Base-by-base conservation (phyloP, 2,888 invertebrate genomes). In the Neoitamus cyanurus region DNA sequence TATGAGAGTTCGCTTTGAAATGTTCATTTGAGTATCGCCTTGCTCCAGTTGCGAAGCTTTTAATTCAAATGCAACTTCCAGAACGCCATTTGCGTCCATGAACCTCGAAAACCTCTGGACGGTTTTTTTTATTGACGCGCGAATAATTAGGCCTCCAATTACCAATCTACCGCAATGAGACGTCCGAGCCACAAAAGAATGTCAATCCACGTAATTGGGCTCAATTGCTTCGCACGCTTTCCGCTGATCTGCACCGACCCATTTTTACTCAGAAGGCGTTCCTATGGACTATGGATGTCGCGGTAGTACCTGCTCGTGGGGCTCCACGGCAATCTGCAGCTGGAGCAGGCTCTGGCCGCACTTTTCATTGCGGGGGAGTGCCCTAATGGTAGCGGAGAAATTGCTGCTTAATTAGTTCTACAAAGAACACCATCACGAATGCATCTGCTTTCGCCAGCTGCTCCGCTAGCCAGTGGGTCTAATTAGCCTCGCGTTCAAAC, bases 141-240 rank as follows among this genome's bases (percentile, higher is more conserved):
- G 30, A 78, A 46, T 78, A 78, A 78, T 48, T 78, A 46, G 78
- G 28, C 46, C 48, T 58, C 48, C 78, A 78, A 78, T 78, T 78
- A 78, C 34, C 15, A 73, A 73, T 73, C 25, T 15, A 13, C 31
- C 73, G 73, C 34, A 36, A 36, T 36, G 73, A 34, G 36, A 34
- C 20, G 73, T 73, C 73, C 73, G 73, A 34, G 73, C 73, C 58
- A 73, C 37, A 82, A 82, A 69, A 82, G 82, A 69, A 69, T 82
- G 69, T 69, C 82, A 82, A 82, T 82, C 82, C 68, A 69, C 68
- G 37, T 82, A 82, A 82, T 82, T 82, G 82, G 36, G 34, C 37
- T 68, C 82, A 82, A 82, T 82, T 82, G 68, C 82, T 69, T 69
- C 36, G 58, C 68, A 36, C 69, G 28, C 82, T 69, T 82, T 69